phyloP scores from a whole-genome alignment of 92 coral and sea anemone genomes.

The Palythoa grandis region DNA sequence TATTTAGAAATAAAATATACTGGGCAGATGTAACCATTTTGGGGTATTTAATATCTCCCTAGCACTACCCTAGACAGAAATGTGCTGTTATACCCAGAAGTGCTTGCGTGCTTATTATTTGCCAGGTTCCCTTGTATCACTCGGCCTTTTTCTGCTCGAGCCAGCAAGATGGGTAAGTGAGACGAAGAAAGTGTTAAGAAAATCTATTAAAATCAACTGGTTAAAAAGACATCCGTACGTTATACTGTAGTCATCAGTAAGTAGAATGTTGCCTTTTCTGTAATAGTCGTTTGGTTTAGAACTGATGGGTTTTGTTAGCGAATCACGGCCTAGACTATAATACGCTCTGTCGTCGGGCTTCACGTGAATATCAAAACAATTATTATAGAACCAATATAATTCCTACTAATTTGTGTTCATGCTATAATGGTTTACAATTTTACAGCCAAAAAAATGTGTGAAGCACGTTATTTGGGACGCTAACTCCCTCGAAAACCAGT shows the following conservation, averaged over 20 bases:
- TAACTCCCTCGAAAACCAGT: too few species aligned
- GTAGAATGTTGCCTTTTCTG: background rate
- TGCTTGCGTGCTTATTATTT: slow-evolving; percentile 40
- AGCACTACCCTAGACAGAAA: slow-evolving; percentile 14
- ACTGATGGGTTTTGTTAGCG: background rate
- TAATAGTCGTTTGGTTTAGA: background rate
- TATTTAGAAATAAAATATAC: background rate
- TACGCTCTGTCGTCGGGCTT: slow-evolving; percentile 1
- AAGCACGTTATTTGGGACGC: too few species aligned
- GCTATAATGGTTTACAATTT: too few species aligned
- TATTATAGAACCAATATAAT: too few species aligned
- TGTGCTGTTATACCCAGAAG: slow-evolving; percentile 24
- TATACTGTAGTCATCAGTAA: background rate
- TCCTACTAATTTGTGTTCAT: too few species aligned
- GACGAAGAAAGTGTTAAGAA: background rate
- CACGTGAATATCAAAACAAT: slow-evolving; percentile 35
- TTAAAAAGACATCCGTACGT: slow-evolving; percentile 49
- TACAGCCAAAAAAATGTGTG: too few species aligned
- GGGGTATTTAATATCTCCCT: background rate
- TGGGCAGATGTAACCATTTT: background rate
- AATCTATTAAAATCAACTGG: slow-evolving; percentile 66
- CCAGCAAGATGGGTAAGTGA: slow-evolving; percentile 93
- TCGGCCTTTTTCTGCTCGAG: slow-evolving; percentile 76
- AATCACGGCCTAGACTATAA: background rate
- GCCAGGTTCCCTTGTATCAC: slow-evolving; percentile 68